Conservation (phyloP, 1,140 invertebrate genomes). For the Drosophila parabipectinata region DNA sequence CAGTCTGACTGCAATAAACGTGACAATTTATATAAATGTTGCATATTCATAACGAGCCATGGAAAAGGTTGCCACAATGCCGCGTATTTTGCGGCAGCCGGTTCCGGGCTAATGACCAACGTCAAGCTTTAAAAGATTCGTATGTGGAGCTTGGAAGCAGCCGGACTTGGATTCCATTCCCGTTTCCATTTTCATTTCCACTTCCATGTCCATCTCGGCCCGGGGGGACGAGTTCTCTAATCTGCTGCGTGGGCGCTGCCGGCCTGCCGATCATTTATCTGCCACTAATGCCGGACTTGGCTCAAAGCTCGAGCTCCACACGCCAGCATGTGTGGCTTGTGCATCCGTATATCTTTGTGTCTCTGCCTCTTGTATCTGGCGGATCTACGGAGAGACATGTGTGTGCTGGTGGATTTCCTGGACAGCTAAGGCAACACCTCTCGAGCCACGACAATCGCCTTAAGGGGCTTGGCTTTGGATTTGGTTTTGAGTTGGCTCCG, state of each 20-base stretch:
- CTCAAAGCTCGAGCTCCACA: constrained; percentile 5
- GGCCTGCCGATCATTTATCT: constrained; percentile 61
- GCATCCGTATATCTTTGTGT: constrained; percentile 5
- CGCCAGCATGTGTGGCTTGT: not conserved
- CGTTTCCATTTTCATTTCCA: constrained; percentile 1
- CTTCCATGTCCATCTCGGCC: constrained; percentile 10
- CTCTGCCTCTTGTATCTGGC: constrained; percentile 16
- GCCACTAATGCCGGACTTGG: constrained; percentile 30
- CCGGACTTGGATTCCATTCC: constrained; percentile 3
- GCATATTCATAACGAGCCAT: constrained; percentile 77
- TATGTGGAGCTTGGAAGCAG: constrained; percentile 34
- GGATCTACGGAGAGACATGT: constrained; percentile 16
- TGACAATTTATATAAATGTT: constrained; percentile 81
- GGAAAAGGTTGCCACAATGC: constrained; percentile 70
- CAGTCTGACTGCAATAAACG: constrained; percentile 58
- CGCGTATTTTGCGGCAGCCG: constrained; percentile 48
- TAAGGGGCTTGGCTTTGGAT: constrained; percentile 31
- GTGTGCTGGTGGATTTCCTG: constrained; percentile 30
- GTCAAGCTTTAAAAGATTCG: constrained; percentile 8
- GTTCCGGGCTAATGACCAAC: constrained; percentile 56
- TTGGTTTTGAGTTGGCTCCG: constrained; percentile 26
- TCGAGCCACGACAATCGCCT: constrained; percentile 28
- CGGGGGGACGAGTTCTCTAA: constrained; percentile 28
- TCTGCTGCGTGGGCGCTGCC: constrained; percentile 49
- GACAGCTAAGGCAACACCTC: constrained; percentile 40